Base-by-base conservation (phyloP, 2,888 invertebrate species). In the Hydrotaea diabolus region DNA sequence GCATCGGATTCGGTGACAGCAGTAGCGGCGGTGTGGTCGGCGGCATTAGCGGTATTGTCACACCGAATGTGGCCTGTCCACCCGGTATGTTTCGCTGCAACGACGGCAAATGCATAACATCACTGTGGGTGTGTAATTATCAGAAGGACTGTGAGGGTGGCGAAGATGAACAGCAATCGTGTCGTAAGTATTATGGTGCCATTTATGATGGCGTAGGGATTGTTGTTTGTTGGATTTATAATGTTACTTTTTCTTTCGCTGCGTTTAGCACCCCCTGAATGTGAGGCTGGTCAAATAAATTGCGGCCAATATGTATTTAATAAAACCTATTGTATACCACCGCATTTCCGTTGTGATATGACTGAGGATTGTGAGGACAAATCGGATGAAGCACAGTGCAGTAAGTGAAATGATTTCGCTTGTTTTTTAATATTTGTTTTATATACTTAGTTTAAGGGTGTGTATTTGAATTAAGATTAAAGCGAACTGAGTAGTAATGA, bases 281-380 rank as follows among this genome's bases (percentile, higher is more conserved):
- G 98, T 92, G 98, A 98, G 89, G 94, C 95, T 76, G 97, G 97
- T 0, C 97, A 98, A 93, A 94, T 98, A 90, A 96, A 97, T 55
- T 99, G 98, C 93, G 96, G 96, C 74, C 97, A 97, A 93, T 98
- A 98, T 93, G 96, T 96, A 89, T 98, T 97, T 95, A 98, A 98
- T 94, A 97, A 96, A 93, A 98, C 98, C 39, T 98, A 97, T 93
- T 98, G 98, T 93, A 96, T 98, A 91, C 98, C 98, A 82, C 96
- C 96, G 85, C 96, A 98, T 93, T 96, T 97, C 93, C 95, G 97
- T 92, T 98, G 98, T 93, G 98, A 98, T 94, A 97, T 96, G 95
- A 96, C 96, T 87, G 96, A 97, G 46, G 98, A 98, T 93, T 99
- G 99, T 92, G 96, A 97, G 85, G 98, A 98, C 92, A 98, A 97